Percentiles rank a stretch among this genome's conserved stretches.
These are phyloP conservation scores for Agraylea sexmaculata DNA, from an alignment of 1,140 invertebrate species.

Conservation along the genomic window DNA sequence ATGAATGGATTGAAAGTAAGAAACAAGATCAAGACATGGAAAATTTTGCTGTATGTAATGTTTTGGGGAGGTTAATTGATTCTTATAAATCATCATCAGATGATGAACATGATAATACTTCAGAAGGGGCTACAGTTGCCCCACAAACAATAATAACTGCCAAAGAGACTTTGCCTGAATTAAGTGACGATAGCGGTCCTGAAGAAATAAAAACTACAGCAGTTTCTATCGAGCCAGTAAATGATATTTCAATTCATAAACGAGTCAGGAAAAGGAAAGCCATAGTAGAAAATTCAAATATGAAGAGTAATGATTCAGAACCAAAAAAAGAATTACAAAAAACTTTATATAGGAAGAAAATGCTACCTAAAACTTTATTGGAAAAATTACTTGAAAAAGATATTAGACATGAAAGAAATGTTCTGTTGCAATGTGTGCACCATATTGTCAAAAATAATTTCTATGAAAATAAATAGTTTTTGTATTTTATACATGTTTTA, in stretches of 20 bases:
- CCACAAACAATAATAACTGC: constrained; percentile 4
- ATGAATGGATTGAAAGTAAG: constrained; percentile 25
- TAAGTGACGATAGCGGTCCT: constrained; percentile 32
- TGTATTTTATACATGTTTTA: constrained; percentile 7
- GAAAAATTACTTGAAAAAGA: constrained; percentile 49
- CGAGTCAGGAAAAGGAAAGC: constrained; percentile 3
- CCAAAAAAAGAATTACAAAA: constrained; percentile 18
- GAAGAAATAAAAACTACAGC: constrained; percentile 34
- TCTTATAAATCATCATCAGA: constrained; percentile 42
- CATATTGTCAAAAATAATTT: constrained; percentile 60
- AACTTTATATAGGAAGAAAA: constrained; percentile 24
- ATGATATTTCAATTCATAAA: constrained; percentile 10
- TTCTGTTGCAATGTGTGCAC: constrained; percentile 60
- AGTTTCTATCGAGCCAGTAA: constrained; percentile 22
- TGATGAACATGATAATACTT: constrained; percentile 24
- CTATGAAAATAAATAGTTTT: constrained; percentile 4
- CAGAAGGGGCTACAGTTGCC: constrained; percentile 28
- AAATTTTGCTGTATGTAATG: constrained; percentile 32
- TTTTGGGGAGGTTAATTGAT: constrained; percentile 39
- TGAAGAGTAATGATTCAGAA: constrained; percentile 14
- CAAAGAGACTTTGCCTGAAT: neutral
- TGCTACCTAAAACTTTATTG: constrained; percentile 36
- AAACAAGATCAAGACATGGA: constrained; percentile 18
- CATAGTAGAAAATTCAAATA: constrained; percentile 7
- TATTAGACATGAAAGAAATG: constrained; percentile 59